These are phyloP conservation scores for Archocentrus centrarchus DNA, from an alignment of 2,113 vertebrate species.

Conservation along the genomic window DNA sequence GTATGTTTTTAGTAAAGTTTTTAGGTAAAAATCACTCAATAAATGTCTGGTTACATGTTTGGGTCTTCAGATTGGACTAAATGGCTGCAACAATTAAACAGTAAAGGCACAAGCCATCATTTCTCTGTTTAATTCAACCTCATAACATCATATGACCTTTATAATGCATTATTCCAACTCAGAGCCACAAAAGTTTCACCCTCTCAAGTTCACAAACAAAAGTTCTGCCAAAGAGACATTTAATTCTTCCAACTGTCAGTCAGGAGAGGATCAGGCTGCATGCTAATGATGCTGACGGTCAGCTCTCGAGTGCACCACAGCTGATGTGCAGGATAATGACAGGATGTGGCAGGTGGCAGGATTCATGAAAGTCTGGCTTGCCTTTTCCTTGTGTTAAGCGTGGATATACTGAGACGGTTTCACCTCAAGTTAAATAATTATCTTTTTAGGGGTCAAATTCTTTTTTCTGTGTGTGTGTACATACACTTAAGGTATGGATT, in stretches of 20 bases:
- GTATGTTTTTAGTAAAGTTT: not conserved
- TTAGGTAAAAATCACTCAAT: not conserved
- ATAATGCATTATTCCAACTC: not conserved
- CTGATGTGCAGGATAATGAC: not conserved
- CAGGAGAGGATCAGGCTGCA: not conserved
- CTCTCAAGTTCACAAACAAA: not conserved
- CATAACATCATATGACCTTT: not conserved
- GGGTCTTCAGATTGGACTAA: not conserved
- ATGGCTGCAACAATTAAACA: not conserved
- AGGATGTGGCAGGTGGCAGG: not conserved
- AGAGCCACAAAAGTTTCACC: not conserved
- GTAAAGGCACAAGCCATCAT: not conserved
- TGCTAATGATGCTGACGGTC: not conserved
- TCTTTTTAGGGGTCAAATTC: no score
- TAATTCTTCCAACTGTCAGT: not conserved
- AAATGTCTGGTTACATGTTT: not conserved
- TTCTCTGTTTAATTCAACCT: not conserved
- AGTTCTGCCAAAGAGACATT: not conserved
- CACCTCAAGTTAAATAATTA: not conserved
- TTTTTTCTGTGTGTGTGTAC: not conserved
- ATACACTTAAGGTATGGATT: not conserved
- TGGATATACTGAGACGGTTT: not conserved
- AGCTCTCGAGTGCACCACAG: fast-evolving
- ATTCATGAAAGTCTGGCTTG: not conserved
- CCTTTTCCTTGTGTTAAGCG: fast-evolving